phyloP scores from a whole-genome alignment of 2,888 invertebrate genomes.

The Endotricha flammealis region DNA sequence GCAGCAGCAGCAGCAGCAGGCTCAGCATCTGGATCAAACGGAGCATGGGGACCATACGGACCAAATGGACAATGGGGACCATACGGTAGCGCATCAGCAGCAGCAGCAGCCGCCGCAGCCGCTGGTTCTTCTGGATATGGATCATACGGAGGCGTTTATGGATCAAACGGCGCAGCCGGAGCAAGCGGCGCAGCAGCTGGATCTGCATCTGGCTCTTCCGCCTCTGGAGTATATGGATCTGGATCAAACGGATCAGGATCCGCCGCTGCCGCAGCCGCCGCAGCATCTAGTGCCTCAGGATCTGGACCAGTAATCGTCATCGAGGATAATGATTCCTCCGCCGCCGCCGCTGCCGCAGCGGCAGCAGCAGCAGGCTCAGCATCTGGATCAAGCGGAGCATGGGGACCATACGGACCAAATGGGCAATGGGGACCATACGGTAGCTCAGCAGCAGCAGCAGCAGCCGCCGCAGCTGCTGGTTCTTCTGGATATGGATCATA shows the following conservation, averaged over 20 bases:
- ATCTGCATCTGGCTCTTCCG: slow-evolving; percentile 15
- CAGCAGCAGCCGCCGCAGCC: background rate
- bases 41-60: slow-evolving; percentile 7
- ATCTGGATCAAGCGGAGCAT: background rate
- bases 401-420: slow-evolving; percentile 5
- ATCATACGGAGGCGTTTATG: slow-evolving; percentile 7
- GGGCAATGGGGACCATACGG: slow-evolving; percentile 7
- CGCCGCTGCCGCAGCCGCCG: slow-evolving; percentile 11
- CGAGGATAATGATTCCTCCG: background rate
- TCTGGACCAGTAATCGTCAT: background rate
- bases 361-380: background rate
- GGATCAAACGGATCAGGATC: slow-evolving; percentile 5
- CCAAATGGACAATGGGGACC: background rate
- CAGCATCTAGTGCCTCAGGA: background rate
- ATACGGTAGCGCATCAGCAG: background rate
- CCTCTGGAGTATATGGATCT: slow-evolving; percentile 6
- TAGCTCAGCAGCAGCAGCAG: slow-evolving; percentile 5
- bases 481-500: background rate
- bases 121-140: slow-evolving; percentile 10
- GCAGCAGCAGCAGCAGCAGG: background rate
- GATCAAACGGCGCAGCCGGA: slow-evolving; percentile 2
- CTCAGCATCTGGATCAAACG: slow-evolving; percentile 12
- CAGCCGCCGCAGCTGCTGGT: slow-evolving; percentile 7
- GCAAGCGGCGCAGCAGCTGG: slow-evolving; percentile 6
- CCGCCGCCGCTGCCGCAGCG: background rate